Base-by-base conservation (phyloP, 2,888 invertebrate species). In the Drosophila affinis region DNA sequence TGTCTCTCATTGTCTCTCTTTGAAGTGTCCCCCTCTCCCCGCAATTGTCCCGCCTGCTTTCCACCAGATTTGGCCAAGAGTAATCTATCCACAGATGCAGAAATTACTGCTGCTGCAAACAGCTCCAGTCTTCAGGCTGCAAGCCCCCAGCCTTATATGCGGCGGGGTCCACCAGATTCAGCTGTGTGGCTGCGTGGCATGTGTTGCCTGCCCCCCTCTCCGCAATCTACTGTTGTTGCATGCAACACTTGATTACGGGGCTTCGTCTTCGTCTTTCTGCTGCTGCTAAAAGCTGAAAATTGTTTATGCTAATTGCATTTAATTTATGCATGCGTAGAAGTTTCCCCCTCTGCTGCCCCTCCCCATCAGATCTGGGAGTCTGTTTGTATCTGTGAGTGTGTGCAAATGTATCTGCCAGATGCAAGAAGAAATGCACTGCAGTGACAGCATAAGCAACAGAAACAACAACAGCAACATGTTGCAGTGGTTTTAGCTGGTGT, bases 301-400 rank as follows among this genome's bases (percentile, higher is more conserved):
- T 89, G 82, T 89, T 89, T 86, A 86, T 86, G 85, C 89, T 89
- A 86, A 86, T 86, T 89, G 86, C 78, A 72, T 78, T 81, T 89
- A 89, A 86, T 86, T 89, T 86, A 86, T 86, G 88, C 89, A 89
- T 83, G 71, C 72, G 84, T 72, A 67, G 34, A 59, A 55, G 29
- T 49, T 58, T 32, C 39, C 29, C 29, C 29, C 9, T 1, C 9
- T 9, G 1, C 9, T 9, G 2, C 29, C 9, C 46, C 46, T 63
- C 51, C 52, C 39, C 56, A 29, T 14, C 55, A 49, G 12, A 17
- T 39, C 27, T 64, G 29, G 9, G 34, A 12, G 14, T n/a, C 6
- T 3, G 6, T 14, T 39, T 14, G n/a, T 39, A 39, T 14, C 39
- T n/a, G n/a, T n/a, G 14, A 39, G 51, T 14, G 24, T 14, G 45